These are phyloP conservation scores for Cinara cedri DNA, from an alignment of 2,888 invertebrate genomes.

Conservation along the genomic window DNA sequence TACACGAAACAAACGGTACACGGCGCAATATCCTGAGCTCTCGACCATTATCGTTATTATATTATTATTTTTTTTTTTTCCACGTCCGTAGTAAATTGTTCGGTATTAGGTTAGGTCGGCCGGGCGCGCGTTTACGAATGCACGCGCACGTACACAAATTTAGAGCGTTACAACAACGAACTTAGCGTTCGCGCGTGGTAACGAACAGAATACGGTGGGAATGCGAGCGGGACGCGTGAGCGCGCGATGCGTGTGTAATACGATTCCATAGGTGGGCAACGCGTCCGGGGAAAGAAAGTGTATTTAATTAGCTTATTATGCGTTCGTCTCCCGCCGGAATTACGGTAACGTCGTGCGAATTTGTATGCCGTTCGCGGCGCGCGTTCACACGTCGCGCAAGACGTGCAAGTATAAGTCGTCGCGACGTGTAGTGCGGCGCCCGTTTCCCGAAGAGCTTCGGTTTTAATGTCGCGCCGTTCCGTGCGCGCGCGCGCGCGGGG, in stretches of 20 bases:
- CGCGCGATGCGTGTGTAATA: neutral
- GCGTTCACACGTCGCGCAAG: too few relatives aligned
- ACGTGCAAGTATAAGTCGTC: too few relatives aligned
- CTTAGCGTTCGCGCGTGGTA: neutral
- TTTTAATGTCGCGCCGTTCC: neutral
- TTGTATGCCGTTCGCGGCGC: constrained; percentile 26
- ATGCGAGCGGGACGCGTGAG: neutral
- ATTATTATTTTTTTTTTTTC: too few relatives aligned
- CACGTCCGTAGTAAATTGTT: too few relatives aligned
- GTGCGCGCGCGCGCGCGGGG: too few relatives aligned
- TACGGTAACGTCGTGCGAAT: constrained; percentile 18
- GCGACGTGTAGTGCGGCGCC: too few relatives aligned
- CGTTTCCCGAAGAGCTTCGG: constrained; percentile 14
- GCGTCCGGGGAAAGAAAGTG: constrained; percentile 23
- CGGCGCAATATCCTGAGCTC: too few relatives aligned
- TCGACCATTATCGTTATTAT: too few relatives aligned
- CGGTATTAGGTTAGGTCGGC: neutral
- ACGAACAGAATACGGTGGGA: too few relatives aligned
- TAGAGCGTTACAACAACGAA: neutral
- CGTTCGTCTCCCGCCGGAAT: constrained; percentile 5
- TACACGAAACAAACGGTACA: too few relatives aligned
- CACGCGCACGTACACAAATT: constrained; percentile 27
- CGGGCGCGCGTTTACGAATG: neutral
- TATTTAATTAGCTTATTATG: constrained; percentile 48
- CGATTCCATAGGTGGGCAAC: neutral